Conservation (phyloP, 2,113 vertebrate species). For the Hippocampus abdominalis region DNA sequence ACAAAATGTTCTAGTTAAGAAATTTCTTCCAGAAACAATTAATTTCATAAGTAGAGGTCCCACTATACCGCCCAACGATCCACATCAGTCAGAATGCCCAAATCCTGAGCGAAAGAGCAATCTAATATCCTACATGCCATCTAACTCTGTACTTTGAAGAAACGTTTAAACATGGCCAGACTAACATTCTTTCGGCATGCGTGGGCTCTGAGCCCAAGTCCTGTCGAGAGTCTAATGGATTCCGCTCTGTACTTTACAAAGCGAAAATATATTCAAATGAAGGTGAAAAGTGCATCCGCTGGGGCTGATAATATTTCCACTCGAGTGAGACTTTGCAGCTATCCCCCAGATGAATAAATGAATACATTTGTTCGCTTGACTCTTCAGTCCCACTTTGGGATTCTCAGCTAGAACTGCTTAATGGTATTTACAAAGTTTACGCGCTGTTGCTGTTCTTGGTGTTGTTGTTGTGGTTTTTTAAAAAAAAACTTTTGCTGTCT, state of each 20-base stretch:
- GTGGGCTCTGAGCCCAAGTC: background rate
- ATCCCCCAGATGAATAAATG: conserved; percentile 9
- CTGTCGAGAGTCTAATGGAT: background rate
- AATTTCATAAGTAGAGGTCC: background rate
- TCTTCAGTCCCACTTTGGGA: background rate
- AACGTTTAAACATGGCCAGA: background rate
- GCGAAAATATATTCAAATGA: conserved; percentile 12
- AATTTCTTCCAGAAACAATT: too few species aligned
- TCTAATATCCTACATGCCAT: background rate
- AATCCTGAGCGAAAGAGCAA: background rate
- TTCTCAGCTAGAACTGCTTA: background rate
- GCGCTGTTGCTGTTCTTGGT: background rate
- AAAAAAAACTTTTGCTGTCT: background rate
- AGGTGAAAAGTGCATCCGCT: conserved; percentile 6
- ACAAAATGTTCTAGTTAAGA: too few species aligned
- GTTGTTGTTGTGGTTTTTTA: background rate
- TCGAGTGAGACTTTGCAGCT: conserved; percentile 1
- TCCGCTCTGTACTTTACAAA: conserved; percentile 6
- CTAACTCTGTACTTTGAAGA: background rate
- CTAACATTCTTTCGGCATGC: background rate
- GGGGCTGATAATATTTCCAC: conserved; percentile 8
- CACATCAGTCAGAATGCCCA: background rate
- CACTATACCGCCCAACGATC: background rate
- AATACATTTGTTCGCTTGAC: background rate
- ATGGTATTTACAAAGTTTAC: background rate